Conservation (phyloP, 1,140 invertebrate species). For the Neodiprion pinetum region DNA sequence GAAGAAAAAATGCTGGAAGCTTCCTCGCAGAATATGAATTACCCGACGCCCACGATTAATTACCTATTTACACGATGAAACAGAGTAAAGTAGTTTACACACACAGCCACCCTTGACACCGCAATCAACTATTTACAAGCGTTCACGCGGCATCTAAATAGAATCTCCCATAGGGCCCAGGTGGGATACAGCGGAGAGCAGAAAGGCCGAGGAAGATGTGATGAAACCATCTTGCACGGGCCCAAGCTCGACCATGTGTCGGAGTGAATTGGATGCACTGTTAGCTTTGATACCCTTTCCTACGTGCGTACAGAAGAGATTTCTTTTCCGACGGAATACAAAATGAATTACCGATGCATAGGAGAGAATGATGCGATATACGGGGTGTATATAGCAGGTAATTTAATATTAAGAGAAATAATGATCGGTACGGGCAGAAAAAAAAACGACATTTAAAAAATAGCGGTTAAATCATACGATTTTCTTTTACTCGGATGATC, state of each 20-base stretch:
- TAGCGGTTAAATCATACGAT: not conserved
- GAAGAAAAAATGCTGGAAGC: not conserved
- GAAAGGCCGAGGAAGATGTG: constrained; percentile 24
- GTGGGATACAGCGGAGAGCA: not conserved
- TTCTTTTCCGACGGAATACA: not conserved
- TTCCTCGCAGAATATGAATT: not conserved
- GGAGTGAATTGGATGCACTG: constrained; percentile 25
- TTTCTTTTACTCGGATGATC: not conserved
- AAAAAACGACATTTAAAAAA: not conserved
- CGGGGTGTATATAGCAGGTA: not conserved
- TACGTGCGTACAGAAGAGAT: not conserved
- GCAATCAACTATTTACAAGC: not conserved
- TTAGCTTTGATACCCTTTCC: constrained; percentile 40
- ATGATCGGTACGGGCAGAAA: not conserved
- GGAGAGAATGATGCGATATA: not conserved
- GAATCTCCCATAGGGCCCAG: not conserved
- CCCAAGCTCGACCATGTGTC: constrained; percentile 33
- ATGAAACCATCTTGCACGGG: constrained; percentile 38
- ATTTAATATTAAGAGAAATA: not conserved
- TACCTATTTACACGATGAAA: no score
- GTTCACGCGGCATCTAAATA: not conserved
- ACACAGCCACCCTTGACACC: not conserved
- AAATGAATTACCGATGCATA: not conserved
- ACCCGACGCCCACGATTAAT: not conserved
- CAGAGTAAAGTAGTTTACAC: no score